Evolutionary conservation across 2,113 vertebrate genomes (phyloP).

Genomic region (Eonycteris spelaea): DNA sequence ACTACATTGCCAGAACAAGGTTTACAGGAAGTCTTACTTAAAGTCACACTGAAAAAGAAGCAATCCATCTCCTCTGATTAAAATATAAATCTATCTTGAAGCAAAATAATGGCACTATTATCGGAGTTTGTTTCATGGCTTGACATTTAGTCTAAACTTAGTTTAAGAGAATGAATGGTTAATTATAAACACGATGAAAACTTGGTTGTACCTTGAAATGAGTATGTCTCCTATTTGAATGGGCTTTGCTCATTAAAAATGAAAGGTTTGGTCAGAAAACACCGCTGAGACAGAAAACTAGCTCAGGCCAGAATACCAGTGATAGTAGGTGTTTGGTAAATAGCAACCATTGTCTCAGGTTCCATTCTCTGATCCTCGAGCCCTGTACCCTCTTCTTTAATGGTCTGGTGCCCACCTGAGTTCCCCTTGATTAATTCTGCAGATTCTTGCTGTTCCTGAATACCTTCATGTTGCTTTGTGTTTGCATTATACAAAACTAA

Average conservation of each 20-base stretch:
- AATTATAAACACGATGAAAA: constrained; percentile 52
- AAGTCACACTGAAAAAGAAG: constrained; percentile 31
- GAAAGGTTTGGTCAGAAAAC: constrained; percentile 16
- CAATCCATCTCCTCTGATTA: constrained; percentile 52
- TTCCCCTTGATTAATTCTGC: background rate
- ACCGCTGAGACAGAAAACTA: background rate
- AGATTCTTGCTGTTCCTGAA: background rate
- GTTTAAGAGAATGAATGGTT: constrained; percentile 34
- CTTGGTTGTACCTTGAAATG: constrained; percentile 1
- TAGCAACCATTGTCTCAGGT: background rate
- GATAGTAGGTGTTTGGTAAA: background rate
- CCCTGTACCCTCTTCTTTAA: background rate
- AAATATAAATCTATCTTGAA: constrained; percentile 50
- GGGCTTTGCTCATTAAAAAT: constrained; percentile 28
- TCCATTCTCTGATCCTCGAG: background rate
- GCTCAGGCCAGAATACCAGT: background rate
- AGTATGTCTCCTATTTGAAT: background rate
- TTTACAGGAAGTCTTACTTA: constrained; percentile 42
- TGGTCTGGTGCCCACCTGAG: background rate
- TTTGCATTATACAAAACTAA: background rate
- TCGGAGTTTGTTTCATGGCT: background rate
- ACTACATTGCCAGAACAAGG: background rate
- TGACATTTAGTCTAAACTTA: constrained; percentile 56
- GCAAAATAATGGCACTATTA: constrained; percentile 43
- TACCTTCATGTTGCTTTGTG: background rate